Percentiles rank a stretch among this genome's conserved stretches.
Evolutionary conservation across 2,888 invertebrate species (phyloP).

Genomic region (Cryptocheilus praepositus): DNA sequence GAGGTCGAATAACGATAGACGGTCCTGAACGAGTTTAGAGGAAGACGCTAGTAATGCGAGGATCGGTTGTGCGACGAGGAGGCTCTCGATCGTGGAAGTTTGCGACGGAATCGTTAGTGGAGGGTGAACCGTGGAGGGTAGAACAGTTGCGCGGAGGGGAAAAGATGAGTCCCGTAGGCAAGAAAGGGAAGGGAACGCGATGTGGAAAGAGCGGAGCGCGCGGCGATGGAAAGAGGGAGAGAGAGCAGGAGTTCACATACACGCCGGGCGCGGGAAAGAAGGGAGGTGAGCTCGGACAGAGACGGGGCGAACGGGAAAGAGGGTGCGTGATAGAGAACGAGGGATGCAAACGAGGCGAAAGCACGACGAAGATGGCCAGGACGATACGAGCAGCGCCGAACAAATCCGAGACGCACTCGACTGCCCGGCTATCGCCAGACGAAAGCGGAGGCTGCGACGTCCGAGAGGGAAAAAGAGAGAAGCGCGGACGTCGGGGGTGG

Average conservation of each 20-base stretch:
- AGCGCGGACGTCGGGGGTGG: slow-evolving; percentile 8
- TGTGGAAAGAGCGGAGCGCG: slow-evolving; percentile 11
- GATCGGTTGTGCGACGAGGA: slow-evolving; percentile 49
- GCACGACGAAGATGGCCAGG: slow-evolving; percentile 42
- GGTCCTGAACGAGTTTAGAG: slow-evolving; percentile 48
- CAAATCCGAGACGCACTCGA: slow-evolving; percentile 54
- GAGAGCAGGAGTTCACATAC: slow-evolving; percentile 23
- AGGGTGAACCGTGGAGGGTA: slow-evolving; percentile 35
- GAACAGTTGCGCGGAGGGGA: slow-evolving; percentile 20
- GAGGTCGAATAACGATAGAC: slow-evolving; percentile 5
- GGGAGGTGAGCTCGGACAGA: slow-evolving; percentile 25
- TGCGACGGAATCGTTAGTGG: slow-evolving; percentile 54
- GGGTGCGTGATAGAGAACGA: background rate
- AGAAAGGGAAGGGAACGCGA: slow-evolving; percentile 26
- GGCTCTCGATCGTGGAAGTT: slow-evolving; percentile 51
- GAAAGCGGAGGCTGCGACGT: slow-evolving; percentile 30
- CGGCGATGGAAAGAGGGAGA: slow-evolving; percentile 22
- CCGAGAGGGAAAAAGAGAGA: slow-evolving; percentile 28
- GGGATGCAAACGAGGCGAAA: background rate
- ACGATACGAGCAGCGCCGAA: slow-evolving; percentile 58
- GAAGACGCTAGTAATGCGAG: slow-evolving; percentile 46
- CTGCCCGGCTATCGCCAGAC: slow-evolving; percentile 41
- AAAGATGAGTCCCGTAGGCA: slow-evolving; percentile 44
- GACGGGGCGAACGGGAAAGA: slow-evolving; percentile 11
- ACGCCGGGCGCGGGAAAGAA: slow-evolving; percentile 26